Conservation (phyloP, 1,140 invertebrate genomes). For the Galendromus occidentalis region DNA sequence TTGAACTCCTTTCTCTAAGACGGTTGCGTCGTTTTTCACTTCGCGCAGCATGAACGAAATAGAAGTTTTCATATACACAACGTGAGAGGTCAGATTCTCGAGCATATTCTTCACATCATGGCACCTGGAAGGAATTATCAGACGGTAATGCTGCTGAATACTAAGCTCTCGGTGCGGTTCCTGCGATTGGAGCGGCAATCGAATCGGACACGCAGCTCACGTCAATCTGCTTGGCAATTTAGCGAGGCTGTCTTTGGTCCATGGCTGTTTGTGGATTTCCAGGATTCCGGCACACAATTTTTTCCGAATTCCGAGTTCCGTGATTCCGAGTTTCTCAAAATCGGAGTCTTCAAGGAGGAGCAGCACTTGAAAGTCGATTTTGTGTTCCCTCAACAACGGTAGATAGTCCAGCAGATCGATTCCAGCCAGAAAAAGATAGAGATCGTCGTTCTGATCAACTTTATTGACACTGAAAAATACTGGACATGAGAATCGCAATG, state of each 20-base stretch:
- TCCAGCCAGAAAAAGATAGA: slow-evolving; percentile 30
- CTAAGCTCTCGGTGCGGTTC: too few species aligned
- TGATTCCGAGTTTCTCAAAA: slow-evolving; percentile 29
- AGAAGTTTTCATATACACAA: neutral
- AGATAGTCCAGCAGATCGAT: slow-evolving; percentile 26
- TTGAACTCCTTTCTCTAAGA: neutral
- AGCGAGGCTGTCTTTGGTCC: slow-evolving; percentile 30
- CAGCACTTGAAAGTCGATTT: slow-evolving; percentile 27
- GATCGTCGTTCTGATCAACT: slow-evolving; percentile 22
- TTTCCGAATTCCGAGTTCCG: slow-evolving; percentile 28
- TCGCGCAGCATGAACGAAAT: neutral
- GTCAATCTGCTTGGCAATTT: slow-evolving; percentile 17
- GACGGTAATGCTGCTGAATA: too few species aligned
- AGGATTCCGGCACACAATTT: slow-evolving; percentile 30
- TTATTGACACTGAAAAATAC: neutral
- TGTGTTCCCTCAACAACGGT: slow-evolving; percentile 26
- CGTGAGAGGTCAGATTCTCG: neutral
- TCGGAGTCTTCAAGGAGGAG: slow-evolving; percentile 29
- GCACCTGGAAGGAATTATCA: neutral
- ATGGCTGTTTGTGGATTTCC: slow-evolving; percentile 30
- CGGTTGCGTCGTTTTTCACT: neutral
- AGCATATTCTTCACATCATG: neutral
- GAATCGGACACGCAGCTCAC: neutral
- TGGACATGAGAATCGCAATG: slow-evolving; percentile 14
- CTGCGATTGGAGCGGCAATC: too few species aligned